Percentiles rank a stretch among this genome's conserved stretches.
phyloP scores from a whole-genome alignment of 2,113 vertebrate species.

The Xiphias gladius region DNA sequence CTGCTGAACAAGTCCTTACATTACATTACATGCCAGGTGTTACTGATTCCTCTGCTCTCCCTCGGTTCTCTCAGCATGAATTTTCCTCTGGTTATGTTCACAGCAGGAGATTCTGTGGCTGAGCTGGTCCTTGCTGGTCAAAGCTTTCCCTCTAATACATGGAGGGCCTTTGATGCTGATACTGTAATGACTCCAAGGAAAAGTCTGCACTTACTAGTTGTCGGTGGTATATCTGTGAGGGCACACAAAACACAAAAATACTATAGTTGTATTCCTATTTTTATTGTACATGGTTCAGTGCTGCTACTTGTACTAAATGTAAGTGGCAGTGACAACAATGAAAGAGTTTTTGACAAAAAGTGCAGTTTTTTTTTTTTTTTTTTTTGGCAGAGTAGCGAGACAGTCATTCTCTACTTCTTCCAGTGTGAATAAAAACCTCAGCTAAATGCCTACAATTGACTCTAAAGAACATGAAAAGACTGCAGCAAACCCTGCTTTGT shows the following conservation, averaged over 20 bases:
- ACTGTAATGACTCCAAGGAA: slow-evolving; percentile 5
- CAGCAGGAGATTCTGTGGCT: slow-evolving; percentile 21
- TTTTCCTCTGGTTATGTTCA: slow-evolving; percentile 53
- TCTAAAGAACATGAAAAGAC: background rate
- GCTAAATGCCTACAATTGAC: background rate
- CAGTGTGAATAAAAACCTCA: slow-evolving; percentile 13
- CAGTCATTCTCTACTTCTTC: background rate
- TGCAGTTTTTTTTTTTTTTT: too few relatives aligned
- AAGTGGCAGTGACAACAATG: slow-evolving; percentile 3
- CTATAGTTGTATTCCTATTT: background rate
- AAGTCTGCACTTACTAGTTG: background rate
- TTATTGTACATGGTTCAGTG: background rate
- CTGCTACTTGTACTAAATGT: background rate
- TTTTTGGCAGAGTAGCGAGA: background rate
- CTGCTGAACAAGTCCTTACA: slow-evolving; percentile 49
- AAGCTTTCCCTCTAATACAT: slow-evolving; percentile 37
- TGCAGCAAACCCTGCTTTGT: background rate
- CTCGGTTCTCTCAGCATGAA: slow-evolving; percentile 24
- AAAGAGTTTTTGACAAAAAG: background rate
- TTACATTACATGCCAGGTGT: slow-evolving; percentile 60
- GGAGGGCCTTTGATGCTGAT: slow-evolving; percentile 26
- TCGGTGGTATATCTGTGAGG: background rate
- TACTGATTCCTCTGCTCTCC: slow-evolving; percentile 1
- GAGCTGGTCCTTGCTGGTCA: slow-evolving; percentile 35
- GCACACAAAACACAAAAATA: background rate